These are phyloP conservation scores for Acrocephalus scirpaceus DNA, from an alignment of 2,797 vertebrate genomes.

Conservation along the genomic window DNA sequence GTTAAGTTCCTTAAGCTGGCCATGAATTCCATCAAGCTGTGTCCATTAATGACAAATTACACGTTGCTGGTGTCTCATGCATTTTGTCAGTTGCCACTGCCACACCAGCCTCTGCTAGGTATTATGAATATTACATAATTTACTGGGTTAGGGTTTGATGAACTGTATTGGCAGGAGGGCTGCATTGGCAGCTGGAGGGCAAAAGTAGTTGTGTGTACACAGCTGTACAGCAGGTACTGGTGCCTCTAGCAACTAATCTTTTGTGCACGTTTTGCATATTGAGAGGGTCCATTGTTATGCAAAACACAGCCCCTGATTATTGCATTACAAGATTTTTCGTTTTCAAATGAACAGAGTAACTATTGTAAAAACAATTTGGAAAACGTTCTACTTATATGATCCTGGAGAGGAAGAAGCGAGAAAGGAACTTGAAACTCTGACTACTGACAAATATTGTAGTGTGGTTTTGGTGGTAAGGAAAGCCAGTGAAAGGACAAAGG, in stretches of 20 bases:
- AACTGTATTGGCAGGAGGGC: background rate
- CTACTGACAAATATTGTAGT: background rate
- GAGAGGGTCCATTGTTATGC: background rate
- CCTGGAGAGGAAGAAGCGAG: background rate
- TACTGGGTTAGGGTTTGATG: background rate
- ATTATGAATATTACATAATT: background rate
- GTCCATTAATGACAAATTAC: background rate
- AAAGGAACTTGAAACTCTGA: background rate
- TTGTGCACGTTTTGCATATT: background rate
- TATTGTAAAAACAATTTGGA: constrained; percentile 2
- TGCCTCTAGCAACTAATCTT: background rate
- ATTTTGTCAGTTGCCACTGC: background rate
- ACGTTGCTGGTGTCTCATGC: background rate
- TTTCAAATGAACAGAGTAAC: background rate
- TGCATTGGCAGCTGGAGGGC: background rate
- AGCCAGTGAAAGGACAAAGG: background rate
- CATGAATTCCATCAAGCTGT: background rate
- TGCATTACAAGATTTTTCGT: background rate
- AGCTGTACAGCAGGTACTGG: background rate
- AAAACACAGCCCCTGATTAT: background rate
- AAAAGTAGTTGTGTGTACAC: background rate
- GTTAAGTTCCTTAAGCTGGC: background rate
- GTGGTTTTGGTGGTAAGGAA: background rate
- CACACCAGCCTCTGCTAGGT: background rate
- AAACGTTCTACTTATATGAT: background rate